Conservation (phyloP, 2,797 vertebrate genomes). For the Macrochelys suwanniensis region DNA sequence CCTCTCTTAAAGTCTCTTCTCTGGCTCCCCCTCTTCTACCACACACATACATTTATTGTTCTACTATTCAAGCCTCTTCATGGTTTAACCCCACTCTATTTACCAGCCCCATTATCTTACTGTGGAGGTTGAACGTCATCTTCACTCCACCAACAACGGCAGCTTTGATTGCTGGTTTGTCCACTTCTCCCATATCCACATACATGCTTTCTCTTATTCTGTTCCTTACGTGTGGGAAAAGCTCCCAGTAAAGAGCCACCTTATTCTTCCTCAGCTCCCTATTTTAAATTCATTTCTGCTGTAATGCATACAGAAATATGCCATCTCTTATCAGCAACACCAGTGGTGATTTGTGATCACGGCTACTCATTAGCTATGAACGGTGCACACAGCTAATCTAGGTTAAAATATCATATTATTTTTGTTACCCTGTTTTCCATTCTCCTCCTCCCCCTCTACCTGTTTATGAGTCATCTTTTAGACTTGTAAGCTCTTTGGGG, state of each 20-base stretch:
- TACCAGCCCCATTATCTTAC: neutral
- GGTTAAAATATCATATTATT: neutral
- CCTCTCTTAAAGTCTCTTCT: neutral
- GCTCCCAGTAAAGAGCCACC: neutral
- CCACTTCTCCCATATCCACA: neutral
- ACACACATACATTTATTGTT: neutral
- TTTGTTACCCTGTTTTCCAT: neutral
- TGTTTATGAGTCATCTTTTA: fast-evolving
- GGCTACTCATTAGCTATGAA: neutral
- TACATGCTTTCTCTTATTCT: neutral
- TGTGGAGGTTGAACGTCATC: neutral
- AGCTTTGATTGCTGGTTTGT: neutral
- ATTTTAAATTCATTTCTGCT: too few relatives aligned
- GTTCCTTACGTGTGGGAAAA: neutral
- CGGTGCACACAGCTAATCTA: neutral
- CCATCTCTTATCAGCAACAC: neutral
- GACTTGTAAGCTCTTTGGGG: neutral
- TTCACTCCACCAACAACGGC: neutral
- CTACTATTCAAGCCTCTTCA: neutral
- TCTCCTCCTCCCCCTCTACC: neutral
- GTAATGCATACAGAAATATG: neutral
- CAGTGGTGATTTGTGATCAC: neutral
- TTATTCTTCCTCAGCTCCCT: neutral
- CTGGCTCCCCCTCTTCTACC: neutral
- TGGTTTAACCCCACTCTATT: neutral